A percentile compares a stretch with the other conserved stretches of the same genome.
Conservation (phyloP, 2,797 vertebrate genomes). For the Paedocypris micromegethes region DNA sequence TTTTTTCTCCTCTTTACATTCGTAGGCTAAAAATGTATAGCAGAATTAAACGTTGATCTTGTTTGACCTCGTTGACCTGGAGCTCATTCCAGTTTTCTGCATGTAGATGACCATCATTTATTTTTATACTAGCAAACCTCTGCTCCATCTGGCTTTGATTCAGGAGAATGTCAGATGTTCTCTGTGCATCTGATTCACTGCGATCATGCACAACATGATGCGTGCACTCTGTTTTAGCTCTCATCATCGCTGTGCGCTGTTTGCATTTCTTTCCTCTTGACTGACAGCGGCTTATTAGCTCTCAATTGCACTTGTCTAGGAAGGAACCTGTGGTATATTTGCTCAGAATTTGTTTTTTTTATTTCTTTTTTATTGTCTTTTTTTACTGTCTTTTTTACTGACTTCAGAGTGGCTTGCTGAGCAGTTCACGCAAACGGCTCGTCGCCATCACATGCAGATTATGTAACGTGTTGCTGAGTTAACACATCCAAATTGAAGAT, state of each 20-base stretch:
- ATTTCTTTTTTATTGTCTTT: conserved; percentile 25
- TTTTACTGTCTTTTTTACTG: too few relatives aligned
- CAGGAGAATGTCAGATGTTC: conserved; percentile 20
- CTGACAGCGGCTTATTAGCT: conserved; percentile 30
- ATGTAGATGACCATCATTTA: neutral
- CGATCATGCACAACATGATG: conserved; percentile 36
- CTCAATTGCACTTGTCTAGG: neutral
- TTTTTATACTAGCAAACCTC: conserved; percentile 24
- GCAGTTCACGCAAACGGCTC: neutral
- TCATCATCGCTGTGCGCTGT: conserved; percentile 11
- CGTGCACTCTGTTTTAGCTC: conserved; percentile 19
- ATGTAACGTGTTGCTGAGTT: too few relatives aligned
- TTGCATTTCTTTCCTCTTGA: conserved; percentile 20
- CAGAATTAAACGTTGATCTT: neutral
- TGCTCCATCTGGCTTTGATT: conserved; percentile 36
- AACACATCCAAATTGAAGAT: too few relatives aligned
- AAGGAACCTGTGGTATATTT: neutral
- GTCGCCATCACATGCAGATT: conserved; percentile 18
- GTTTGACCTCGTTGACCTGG: neutral
- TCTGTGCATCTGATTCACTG: conserved; percentile 33
- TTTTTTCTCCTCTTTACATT: neutral
- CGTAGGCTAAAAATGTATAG: conserved; percentile 9
- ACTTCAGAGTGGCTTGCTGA: neutral
- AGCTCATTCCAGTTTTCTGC: neutral
- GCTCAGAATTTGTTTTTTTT: neutral